Percentiles rank a stretch among this genome's conserved stretches.
These are phyloP conservation scores for Hipposideros larvatus DNA, from an alignment of 2,797 vertebrate genomes.

Conservation along the genomic window DNA sequence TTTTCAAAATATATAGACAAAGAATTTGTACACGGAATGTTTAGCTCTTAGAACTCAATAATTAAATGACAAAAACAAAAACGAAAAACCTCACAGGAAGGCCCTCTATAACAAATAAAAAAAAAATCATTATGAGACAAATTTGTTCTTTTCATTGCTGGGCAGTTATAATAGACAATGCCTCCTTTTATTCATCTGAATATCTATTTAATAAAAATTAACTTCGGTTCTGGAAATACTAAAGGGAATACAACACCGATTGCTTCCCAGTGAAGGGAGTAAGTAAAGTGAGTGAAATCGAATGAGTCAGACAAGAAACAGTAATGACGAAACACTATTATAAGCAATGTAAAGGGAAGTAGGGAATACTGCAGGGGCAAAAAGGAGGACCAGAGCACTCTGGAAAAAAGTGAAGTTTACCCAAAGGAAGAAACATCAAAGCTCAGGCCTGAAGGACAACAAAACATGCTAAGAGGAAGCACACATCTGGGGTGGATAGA, in stretches of 20 bases:
- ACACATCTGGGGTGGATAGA: accelerated
- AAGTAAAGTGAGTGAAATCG: background rate
- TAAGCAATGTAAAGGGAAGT: background rate
- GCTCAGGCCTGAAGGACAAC: background rate
- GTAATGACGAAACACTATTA: background rate
- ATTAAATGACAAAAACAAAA: background rate
- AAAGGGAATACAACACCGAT: background rate
- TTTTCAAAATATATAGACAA: background rate
- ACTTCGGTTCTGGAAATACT: background rate
- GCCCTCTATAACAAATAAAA: background rate
- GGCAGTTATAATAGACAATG: background rate
- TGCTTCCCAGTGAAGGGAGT: background rate
- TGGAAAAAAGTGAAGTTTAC: background rate
- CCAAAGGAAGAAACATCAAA: background rate
- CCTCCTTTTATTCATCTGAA: background rate
- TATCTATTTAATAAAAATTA: background rate
- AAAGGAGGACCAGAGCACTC: background rate
- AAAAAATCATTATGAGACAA: background rate
- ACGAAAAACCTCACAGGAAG: background rate
- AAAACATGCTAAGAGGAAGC: background rate
- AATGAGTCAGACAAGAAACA: background rate
- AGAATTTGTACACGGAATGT: background rate
- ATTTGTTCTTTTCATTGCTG: background rate
- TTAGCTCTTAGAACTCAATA: background rate
- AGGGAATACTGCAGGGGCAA: background rate